phyloP scores from a whole-genome alignment of 2,797 vertebrate genomes.

The Caiman crocodilus region DNA sequence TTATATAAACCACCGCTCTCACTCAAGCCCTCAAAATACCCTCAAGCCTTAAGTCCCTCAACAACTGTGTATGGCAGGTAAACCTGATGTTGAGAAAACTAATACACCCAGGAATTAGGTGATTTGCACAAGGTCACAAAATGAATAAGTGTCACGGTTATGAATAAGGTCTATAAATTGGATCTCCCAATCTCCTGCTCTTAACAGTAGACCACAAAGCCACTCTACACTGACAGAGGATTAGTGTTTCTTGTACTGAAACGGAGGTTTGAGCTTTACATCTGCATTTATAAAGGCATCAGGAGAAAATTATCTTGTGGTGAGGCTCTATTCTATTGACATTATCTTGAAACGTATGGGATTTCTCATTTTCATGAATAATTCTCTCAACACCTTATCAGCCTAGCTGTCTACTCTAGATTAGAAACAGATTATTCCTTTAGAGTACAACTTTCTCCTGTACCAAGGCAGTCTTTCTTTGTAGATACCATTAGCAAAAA shows the following conservation, averaged over 20 bases:
- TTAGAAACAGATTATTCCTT: conserved; percentile 42
- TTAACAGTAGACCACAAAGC: neutral
- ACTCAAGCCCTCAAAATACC: neutral
- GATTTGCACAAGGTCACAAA: neutral
- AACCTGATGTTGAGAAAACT: neutral
- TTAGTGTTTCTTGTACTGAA: neutral
- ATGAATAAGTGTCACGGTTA: neutral
- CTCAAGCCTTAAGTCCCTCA: neutral
- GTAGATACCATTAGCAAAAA: conserved; percentile 12
- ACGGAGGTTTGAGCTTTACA: neutral
- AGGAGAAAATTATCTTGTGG: neutral
- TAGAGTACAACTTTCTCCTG: conserved; percentile 43
- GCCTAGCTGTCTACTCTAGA: conserved; percentile 8
- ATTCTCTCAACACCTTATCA: conserved; percentile 46
- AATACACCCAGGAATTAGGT: neutral
- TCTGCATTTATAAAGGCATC: neutral
- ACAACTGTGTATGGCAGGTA: neutral
- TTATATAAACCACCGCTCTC: neutral
- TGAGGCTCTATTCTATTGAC: neutral
- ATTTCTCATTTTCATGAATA: conserved; percentile 59
- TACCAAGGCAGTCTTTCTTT: conserved; percentile 27
- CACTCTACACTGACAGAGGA: neutral
- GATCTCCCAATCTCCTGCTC: neutral
- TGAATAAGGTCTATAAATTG: neutral
- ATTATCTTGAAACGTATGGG: conserved; percentile 5